Conservation (phyloP, 2,797 vertebrate species). For the Halcyon badia region DNA sequence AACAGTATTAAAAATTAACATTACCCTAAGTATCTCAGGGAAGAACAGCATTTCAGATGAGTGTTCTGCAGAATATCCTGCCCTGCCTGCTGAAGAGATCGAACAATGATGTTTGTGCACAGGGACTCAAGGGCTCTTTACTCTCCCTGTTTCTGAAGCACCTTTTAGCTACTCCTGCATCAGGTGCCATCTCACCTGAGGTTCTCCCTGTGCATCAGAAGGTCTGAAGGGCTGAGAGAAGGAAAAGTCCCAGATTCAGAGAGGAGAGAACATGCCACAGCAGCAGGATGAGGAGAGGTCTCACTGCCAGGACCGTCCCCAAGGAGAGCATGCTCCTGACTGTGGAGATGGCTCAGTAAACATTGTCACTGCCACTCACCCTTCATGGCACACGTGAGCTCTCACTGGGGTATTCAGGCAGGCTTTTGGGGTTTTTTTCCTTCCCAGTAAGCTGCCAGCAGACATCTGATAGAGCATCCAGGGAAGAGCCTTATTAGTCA, state of each 20-base stretch:
- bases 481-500: not conserved
- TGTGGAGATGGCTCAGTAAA: not conserved
- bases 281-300: not conserved
- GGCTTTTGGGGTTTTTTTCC: not conserved
- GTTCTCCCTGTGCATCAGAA: not conserved
- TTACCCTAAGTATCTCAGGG: not conserved
- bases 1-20: not conserved
- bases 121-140: not conserved
- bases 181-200: not conserved
- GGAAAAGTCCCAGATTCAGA: not conserved
- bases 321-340: fast-evolving
- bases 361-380: not conserved
- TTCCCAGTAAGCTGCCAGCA: not conserved
- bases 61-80: not conserved
- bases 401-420: not conserved
- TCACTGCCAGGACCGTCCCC: fast-evolving
- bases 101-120: fast-evolving
- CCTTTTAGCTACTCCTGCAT: not conserved
- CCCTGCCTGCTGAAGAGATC: not conserved
- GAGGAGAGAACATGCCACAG: not conserved
- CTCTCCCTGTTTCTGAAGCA: not conserved
- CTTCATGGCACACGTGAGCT: not conserved
- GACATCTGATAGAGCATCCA: not conserved
- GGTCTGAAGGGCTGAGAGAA: not conserved
- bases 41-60: not conserved